A percentile compares a stretch with the other conserved stretches of the same genome.
These are phyloP conservation scores for Epinephelus fuscoguttatus DNA, from an alignment of 2,113 vertebrate genomes.

Conservation along the genomic window DNA sequence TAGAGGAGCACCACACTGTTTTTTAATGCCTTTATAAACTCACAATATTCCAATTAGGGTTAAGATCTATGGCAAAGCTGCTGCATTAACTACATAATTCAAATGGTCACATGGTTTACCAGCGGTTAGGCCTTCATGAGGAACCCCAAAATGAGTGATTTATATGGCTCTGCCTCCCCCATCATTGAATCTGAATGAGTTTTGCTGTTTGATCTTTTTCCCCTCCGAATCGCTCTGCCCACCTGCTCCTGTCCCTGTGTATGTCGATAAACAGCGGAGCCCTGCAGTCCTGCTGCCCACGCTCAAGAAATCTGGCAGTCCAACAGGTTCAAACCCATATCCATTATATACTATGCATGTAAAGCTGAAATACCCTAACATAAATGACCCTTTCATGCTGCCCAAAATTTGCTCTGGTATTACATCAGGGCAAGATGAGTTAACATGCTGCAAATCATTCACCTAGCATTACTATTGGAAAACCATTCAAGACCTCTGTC, in stretches of 20 bases:
- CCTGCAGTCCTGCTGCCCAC: not conserved
- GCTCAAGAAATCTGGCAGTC: conserved; percentile 34
- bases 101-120: conserved; percentile 18
- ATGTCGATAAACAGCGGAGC: conserved; percentile 16
- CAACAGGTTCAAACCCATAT: conserved; percentile 43
- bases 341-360: not conserved
- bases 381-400: not conserved
- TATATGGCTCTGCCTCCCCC: not conserved
- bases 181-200: conserved; percentile 28
- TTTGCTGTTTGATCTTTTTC: not conserved
- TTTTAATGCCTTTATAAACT: not conserved
- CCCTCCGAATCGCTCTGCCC: conserved; percentile 8
- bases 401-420: conserved; percentile 9
- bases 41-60: conserved; percentile 11
- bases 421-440: conserved; percentile 5
- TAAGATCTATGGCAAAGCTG: conserved; percentile 1
- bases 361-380: conserved; percentile 4
- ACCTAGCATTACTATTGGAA: conserved; percentile 19
- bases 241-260: conserved; percentile 33
- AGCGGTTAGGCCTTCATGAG: not conserved
- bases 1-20: not conserved
- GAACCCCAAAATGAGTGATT: conserved; percentile 28
- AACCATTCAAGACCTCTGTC: conserved; percentile 24
- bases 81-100: conserved; percentile 9
- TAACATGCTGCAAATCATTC: conserved; percentile 47